Conservation (phyloP, 2,113 vertebrate species). For the Eulacestoma nigropectus region DNA sequence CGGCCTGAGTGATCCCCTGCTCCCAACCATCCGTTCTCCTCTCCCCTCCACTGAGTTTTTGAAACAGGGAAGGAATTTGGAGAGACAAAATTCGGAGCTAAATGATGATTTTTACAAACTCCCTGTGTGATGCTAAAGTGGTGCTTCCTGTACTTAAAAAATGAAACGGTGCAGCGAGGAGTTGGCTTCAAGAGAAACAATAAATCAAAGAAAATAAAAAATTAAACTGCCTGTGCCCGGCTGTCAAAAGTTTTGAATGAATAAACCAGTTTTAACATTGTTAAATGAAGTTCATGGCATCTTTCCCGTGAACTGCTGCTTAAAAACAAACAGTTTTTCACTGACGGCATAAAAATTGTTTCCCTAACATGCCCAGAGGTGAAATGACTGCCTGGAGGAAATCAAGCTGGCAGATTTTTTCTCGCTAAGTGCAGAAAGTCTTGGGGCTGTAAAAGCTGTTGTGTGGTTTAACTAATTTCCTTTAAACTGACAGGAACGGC, state of each 20-base stretch:
- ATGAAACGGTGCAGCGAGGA: not conserved
- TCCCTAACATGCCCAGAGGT: not conserved
- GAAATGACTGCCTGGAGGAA: not conserved
- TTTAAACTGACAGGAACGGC: not conserved
- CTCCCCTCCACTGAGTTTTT: not conserved
- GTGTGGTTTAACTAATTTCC: constrained; percentile 4
- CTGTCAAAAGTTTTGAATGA: not conserved
- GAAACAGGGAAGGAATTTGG: not conserved
- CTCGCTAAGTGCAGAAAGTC: not conserved
- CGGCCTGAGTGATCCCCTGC: not conserved
- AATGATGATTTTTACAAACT: not conserved
- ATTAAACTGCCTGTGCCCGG: not conserved
- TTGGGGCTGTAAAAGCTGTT: not conserved
- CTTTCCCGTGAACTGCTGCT: not conserved
- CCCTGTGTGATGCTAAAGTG: not conserved
- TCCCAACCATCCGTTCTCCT: not conserved
- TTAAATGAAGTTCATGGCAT: not conserved
- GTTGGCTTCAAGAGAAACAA: not conserved
- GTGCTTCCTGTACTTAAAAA: not conserved
- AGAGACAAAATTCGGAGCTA: not conserved
- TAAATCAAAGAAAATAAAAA: not conserved
- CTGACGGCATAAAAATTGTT: not conserved
- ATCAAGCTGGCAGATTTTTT: not conserved
- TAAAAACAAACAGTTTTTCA: not conserved
- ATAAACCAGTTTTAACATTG: not conserved